Evolutionary conservation across 2,113 vertebrate species (phyloP).

Genomic region (Isichthys henryi): DNA sequence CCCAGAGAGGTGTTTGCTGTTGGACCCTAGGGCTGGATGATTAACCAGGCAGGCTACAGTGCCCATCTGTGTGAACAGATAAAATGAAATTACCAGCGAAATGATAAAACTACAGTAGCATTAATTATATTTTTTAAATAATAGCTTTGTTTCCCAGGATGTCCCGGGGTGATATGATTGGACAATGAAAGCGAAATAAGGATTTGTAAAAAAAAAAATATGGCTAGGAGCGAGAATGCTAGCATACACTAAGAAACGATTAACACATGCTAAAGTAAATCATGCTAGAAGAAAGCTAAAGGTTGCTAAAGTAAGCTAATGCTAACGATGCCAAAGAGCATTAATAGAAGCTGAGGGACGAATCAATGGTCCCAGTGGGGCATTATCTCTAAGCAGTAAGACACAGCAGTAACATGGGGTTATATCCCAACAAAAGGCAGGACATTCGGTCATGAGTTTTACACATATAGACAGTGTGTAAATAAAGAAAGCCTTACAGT

Average conservation of each 20-base stretch:
- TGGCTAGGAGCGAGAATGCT: neutral
- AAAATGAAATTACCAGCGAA: neutral
- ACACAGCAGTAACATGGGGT: neutral
- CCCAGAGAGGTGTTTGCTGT: neutral
- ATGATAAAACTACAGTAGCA: neutral
- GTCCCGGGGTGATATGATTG: conserved; percentile 53
- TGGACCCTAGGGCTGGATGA: neutral
- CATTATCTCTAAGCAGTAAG: neutral
- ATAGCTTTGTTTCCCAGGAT: neutral
- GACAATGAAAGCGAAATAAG: neutral
- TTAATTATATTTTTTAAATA: neutral
- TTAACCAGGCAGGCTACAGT: neutral
- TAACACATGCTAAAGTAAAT: neutral
- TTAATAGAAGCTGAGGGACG: neutral
- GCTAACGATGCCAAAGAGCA: neutral
- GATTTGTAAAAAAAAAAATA: neutral
- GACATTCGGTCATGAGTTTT: neutral
- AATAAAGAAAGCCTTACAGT: neutral
- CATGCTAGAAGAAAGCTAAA: neutral
- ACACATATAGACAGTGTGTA: neutral
- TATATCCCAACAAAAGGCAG: neutral
- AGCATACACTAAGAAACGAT: neutral
- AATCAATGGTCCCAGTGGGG: neutral
- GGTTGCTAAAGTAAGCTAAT: neutral
- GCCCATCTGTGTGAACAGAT: neutral